These are phyloP conservation scores for Rhynchotus rufescens DNA, from an alignment of 2,797 vertebrate species.

Conservation along the genomic window DNA sequence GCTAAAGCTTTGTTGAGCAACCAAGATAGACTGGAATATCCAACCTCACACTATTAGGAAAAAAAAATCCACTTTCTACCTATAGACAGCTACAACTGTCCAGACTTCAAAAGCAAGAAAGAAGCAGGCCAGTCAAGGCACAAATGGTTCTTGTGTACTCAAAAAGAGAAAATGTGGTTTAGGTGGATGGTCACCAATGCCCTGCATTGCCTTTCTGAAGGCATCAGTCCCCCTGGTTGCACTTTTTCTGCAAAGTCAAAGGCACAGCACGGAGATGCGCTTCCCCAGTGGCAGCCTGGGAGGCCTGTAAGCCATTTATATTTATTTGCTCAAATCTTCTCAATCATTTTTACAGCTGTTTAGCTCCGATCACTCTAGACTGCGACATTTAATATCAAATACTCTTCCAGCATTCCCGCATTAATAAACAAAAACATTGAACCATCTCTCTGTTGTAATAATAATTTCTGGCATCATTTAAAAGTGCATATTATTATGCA, in stretches of 20 bases:
- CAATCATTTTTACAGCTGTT: constrained; percentile 34
- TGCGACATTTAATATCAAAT: constrained; percentile 58
- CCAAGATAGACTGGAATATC: not conserved
- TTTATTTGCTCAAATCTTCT: constrained; percentile 1
- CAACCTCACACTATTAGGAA: not conserved
- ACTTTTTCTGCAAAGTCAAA: not conserved
- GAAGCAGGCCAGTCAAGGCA: not conserved
- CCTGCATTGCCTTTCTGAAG: not conserved
- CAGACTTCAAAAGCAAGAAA: not conserved
- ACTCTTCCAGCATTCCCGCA: constrained; percentile 48
- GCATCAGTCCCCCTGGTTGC: not conserved
- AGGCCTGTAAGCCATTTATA: not conserved
- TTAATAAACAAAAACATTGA: constrained; percentile 65
- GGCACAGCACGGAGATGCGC: fast-evolving
- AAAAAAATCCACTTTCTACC: not conserved
- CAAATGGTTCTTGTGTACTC: not conserved
- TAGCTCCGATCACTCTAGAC: constrained; percentile 17
- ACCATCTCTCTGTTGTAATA: constrained; percentile 42
- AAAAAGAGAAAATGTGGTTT: not conserved
- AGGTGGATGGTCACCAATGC: not conserved
- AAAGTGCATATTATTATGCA: constrained; percentile 57
- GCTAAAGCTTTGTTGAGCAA: not conserved
- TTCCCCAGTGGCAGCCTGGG: not conserved
- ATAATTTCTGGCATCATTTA: constrained; percentile 63
- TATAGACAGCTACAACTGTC: not conserved